Conservation (phyloP, 2,888 invertebrate species). For the Micropterix aruncella region DNA sequence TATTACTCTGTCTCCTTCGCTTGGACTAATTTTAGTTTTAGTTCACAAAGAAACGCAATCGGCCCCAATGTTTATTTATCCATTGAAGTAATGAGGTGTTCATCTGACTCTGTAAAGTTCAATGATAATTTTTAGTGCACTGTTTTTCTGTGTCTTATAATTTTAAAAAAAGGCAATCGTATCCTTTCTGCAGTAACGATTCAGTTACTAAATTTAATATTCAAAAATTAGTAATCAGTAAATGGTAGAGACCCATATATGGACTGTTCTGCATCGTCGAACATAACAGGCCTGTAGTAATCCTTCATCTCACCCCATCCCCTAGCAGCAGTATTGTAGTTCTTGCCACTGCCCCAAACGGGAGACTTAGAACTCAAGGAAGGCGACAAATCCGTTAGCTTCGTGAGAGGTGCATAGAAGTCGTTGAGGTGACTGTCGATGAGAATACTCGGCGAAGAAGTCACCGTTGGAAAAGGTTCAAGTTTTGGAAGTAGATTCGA, state of each 20-base stretch:
- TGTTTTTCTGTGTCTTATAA: too few relatives aligned
- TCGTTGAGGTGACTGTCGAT: conserved; percentile 19
- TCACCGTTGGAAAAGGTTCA: conserved; percentile 27
- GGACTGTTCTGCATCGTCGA: conserved; percentile 38
- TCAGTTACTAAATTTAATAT: too few relatives aligned
- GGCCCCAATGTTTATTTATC: too few relatives aligned
- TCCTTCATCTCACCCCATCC: conserved; percentile 63
- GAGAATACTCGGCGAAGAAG: conserved; percentile 24
- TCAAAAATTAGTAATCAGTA: conserved; percentile 40
- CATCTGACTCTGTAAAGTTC: too few relatives aligned
- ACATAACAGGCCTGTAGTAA: conserved; percentile 59
- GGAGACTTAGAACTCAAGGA: conserved; percentile 26
- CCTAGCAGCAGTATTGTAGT: conserved; percentile 73
- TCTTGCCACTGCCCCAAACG: conserved; percentile 36
- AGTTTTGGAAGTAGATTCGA: conserved; percentile 23
- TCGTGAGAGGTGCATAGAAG: conserved; percentile 28
- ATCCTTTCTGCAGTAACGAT: too few relatives aligned
- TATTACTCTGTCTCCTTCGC: too few relatives aligned
- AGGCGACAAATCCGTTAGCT: conserved; percentile 32
- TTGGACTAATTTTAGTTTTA: too few relatives aligned
- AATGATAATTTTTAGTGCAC: too few relatives aligned
- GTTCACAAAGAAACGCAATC: too few relatives aligned
- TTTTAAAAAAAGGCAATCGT: too few relatives aligned
- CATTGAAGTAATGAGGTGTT: too few relatives aligned
- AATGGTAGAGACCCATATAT: conserved; percentile 18